phyloP scores from a whole-genome alignment of 2,797 vertebrate species.

The Aselliscus stoliczkanus region DNA sequence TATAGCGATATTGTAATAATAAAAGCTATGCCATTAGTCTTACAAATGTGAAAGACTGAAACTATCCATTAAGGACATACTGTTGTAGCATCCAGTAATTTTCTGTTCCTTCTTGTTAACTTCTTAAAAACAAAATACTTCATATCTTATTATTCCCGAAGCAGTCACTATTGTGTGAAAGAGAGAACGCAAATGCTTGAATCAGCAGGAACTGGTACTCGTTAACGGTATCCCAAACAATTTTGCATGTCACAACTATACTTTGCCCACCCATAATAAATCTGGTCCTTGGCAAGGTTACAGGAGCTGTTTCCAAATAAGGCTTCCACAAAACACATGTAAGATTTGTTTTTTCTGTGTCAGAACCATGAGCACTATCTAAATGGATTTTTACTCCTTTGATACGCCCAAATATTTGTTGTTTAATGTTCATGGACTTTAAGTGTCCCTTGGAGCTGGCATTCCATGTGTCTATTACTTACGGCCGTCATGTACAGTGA shows the following conservation, averaged over 20 bases:
- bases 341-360: conserved; percentile 20
- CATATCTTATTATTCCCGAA: neutral
- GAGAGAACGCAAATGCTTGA: neutral
- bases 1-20: neutral
- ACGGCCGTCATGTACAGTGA: neutral
- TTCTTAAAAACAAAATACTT: neutral
- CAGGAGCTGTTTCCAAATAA: conserved; percentile 32
- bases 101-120: neutral
- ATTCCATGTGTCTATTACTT: neutral
- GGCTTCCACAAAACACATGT: neutral
- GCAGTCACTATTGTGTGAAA: neutral
- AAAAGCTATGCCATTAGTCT: neutral
- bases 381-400: neutral
- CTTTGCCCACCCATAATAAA: neutral
- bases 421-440: neutral
- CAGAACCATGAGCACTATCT: neutral
- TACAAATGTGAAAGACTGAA: neutral
- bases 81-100: neutral
- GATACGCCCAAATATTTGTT: neutral
- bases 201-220: neutral
- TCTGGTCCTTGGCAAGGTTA: neutral
- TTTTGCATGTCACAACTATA: neutral
- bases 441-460: neutral
- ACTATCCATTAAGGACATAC: neutral
- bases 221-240: neutral